Conservation (phyloP, 1,140 invertebrate species). For the Tribolium castaneum region DNA sequence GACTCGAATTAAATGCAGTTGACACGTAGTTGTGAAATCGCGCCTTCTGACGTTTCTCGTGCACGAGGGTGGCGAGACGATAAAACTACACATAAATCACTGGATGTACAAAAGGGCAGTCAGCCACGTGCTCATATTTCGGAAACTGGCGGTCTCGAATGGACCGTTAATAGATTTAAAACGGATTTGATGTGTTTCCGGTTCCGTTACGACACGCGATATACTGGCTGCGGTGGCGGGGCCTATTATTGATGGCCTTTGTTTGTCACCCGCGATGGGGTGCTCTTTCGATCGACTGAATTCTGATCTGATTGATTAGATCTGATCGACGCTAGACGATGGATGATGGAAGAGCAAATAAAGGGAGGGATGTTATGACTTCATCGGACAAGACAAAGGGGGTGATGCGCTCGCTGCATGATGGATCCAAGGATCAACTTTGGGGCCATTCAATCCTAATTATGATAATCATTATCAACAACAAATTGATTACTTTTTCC, state of each 20-base stretch:
- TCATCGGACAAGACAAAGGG: background rate
- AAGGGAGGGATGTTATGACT: constrained; percentile 23
- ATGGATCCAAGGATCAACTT: too few relatives aligned
- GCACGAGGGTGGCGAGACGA: background rate
- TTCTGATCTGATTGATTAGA: constrained; percentile 22
- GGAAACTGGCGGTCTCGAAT: constrained; percentile 15
- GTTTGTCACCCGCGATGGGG: constrained; percentile 3
- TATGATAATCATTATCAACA: too few relatives aligned
- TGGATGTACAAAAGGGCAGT: constrained; percentile 3
- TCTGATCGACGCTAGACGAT: constrained; percentile 14
- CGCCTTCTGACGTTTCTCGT: too few relatives aligned
- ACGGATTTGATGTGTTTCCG: constrained; percentile 40
- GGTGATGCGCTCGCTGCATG: too few relatives aligned
- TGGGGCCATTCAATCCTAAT: too few relatives aligned
- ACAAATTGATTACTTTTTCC: too few relatives aligned
- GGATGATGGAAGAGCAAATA: constrained; percentile 25
- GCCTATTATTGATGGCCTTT: constrained; percentile 7
- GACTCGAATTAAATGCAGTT: background rate
- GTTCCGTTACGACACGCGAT: constrained; percentile 30
- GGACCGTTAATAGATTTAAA: constrained; percentile 44
- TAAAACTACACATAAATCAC: constrained; percentile 35
- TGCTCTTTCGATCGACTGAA: background rate
- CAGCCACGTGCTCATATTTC: constrained; percentile 33
- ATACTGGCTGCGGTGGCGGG: background rate
- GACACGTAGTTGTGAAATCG: background rate